Base-by-base conservation (phyloP, 2,797 vertebrate genomes). In the Pipistrellus pipistrellus region DNA sequence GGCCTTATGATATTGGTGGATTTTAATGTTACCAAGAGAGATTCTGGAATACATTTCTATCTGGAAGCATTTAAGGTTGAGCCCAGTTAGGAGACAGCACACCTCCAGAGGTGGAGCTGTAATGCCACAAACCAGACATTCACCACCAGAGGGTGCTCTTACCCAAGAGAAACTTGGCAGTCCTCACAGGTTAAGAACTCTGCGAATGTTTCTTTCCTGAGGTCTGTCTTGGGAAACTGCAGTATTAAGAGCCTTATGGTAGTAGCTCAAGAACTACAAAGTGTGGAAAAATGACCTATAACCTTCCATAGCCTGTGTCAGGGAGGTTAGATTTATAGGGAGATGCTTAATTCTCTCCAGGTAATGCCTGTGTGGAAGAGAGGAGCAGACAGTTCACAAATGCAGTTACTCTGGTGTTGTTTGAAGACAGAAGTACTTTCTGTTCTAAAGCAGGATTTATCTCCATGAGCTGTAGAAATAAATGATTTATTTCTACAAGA, bases 91-190 rank as follows among this genome's bases (percentile, higher is more conserved):
- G 55, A 85, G 53, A 69, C 35, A 5, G 23, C 0, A 0, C 18
- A 25, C 73, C 62, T 84, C 55, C n/a, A 25, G 77, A 81, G 35
- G 57, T 1, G 75, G 41, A 91, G 25, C 8, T 4, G 53, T 53
- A 86, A 0, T 62, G 77, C 72, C 91, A 95, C 94, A 97, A 46
- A 97, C 95, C 95, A 96, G 59, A 66, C 7, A 8, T 81, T 84
- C 17, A 84, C 98, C 98, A 97, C 98, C 96, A 98, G 98, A 98
- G 98, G 98, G 98, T 93, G 97, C 97, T 82, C 97, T 95, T 96
- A 96, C 95, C 96, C 96, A 93, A 96, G 85, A 91, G 94, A 98
- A 96, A 91, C 86, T 32, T 96, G 87, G 96, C 78, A 3, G 0
- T 30, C 3, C 57, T 66, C n/a, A 7, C 25, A 0, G 75, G 21